Percentiles rank a stretch among this genome's conserved stretches.
phyloP scores from a whole-genome alignment of 1,140 invertebrate species.

The Drosophila kohkoa region DNA sequence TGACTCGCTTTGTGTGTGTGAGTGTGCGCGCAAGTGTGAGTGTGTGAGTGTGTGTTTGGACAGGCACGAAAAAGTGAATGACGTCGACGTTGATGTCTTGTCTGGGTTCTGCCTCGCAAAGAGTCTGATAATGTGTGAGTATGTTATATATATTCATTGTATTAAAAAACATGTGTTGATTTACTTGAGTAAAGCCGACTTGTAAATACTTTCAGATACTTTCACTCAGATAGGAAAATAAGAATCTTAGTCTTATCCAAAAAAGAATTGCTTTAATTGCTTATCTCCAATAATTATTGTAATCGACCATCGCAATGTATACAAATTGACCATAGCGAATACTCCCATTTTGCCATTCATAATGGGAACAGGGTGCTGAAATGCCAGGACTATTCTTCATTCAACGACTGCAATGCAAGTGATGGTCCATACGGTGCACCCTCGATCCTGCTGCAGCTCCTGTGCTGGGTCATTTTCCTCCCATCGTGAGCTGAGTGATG shows the following conservation, averaged over 20 bases:
- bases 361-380: neutral
- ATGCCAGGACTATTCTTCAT: slow-evolving; percentile 15
- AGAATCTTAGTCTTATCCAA: too few relatives aligned
- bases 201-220: neutral
- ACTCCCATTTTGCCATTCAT: neutral
- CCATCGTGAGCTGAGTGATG: slow-evolving; percentile 46
- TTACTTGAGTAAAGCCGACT: neutral
- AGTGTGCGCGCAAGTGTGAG: neutral
- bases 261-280: too few relatives aligned
- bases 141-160: slow-evolving; percentile 36
- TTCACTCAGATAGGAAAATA: too few relatives aligned
- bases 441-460: neutral
- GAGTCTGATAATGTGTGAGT: slow-evolving; percentile 27
- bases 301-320: too few relatives aligned
- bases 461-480: neutral
- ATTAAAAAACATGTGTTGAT: neutral
- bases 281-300: too few relatives aligned
- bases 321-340: neutral
- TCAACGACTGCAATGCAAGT: slow-evolving; percentile 1
- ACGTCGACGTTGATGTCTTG: slow-evolving; percentile 46
- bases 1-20: neutral
- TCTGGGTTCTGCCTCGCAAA: slow-evolving; percentile 23
- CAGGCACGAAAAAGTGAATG: slow-evolving; percentile 33
- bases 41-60: slow-evolving; percentile 11
- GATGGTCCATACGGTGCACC: slow-evolving; percentile 9